These are phyloP conservation scores for Drosophila dives DNA, from an alignment of 2,888 invertebrate genomes.

Conservation along the genomic window DNA sequence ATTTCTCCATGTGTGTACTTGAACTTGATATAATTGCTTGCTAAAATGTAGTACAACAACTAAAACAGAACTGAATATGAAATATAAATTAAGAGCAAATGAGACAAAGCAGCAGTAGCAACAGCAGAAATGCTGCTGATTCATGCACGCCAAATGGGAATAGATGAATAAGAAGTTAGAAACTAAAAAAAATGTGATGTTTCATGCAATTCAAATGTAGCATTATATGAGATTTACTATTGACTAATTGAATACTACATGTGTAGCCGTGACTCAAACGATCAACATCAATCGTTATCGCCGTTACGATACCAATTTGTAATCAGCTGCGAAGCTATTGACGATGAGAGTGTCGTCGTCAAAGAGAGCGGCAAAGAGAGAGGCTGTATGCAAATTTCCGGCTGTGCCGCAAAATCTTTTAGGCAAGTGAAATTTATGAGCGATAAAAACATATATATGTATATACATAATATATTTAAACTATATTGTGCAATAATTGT, in stretches of 20 bases:
- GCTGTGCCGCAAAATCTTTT: slow-evolving; percentile 10
- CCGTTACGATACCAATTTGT: slow-evolving; percentile 15
- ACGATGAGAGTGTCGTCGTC: neutral
- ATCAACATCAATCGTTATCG: slow-evolving; percentile 25
- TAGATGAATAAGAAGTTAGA: slow-evolving; percentile 17
- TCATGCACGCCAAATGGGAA: slow-evolving; percentile 44
- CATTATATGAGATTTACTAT: slow-evolving; percentile 16
- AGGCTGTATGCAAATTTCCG: slow-evolving; percentile 25
- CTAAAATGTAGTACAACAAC: slow-evolving; percentile 35
- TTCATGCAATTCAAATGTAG: slow-evolving; percentile 2
- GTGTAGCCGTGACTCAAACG: slow-evolving; percentile 40
- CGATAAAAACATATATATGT: slow-evolving; percentile 7
- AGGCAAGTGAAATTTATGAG: slow-evolving; percentile 37
- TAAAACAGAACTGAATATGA: slow-evolving; percentile 27
- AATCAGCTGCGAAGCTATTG: slow-evolving; percentile 29
- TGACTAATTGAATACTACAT: slow-evolving; percentile 28
- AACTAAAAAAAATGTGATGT: slow-evolving; percentile 20
- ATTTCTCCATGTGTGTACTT: slow-evolving; percentile 2
- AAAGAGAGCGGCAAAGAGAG: neutral
- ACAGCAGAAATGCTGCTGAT: slow-evolving; percentile 55
- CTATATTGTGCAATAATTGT: slow-evolving; percentile 37
- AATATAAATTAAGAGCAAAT: slow-evolving; percentile 61
- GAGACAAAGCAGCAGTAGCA: slow-evolving; percentile 23
- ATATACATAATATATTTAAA: slow-evolving; percentile 20
- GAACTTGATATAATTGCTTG: slow-evolving; percentile 51